These are phyloP conservation scores for Thamnaconus septentrionalis DNA, from an alignment of 2,113 vertebrate species.

Conservation along the genomic window DNA sequence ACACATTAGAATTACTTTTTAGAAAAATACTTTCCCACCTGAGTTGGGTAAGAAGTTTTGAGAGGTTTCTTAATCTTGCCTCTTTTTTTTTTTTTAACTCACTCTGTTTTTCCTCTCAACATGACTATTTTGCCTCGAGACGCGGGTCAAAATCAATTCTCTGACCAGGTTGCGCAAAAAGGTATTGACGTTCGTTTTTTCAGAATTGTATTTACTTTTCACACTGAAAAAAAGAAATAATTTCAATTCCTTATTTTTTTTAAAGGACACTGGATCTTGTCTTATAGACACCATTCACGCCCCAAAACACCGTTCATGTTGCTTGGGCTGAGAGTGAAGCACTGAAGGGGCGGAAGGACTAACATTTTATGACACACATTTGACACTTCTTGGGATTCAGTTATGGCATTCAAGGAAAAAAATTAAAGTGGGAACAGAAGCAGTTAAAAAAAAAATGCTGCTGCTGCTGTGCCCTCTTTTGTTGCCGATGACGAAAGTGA, in stretches of 20 bases:
- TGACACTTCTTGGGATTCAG: no score
- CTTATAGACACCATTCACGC: no score
- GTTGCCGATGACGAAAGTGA: slow-evolving; percentile 36
- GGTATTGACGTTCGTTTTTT: no score
- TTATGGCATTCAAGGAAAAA: slow-evolving; percentile 1
- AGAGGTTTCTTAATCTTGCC: slow-evolving; percentile 25
- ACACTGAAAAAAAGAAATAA: no score
- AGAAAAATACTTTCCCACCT: slow-evolving; percentile 1
- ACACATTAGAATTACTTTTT: slow-evolving; percentile 24
- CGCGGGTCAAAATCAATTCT: slow-evolving; percentile 7
- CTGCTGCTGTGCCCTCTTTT: slow-evolving; percentile 26
- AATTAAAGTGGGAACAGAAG: slow-evolving; percentile 29
- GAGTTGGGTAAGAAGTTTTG: slow-evolving; percentile 13
- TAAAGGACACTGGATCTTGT: no score
- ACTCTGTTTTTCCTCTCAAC: neutral
- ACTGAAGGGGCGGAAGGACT: no score
- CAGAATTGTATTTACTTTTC: no score
- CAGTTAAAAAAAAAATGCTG: slow-evolving; percentile 21
- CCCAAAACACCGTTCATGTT: no score
- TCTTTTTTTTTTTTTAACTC: slow-evolving; percentile 7
- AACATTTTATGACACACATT: no score
- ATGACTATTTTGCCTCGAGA: slow-evolving; percentile 1
- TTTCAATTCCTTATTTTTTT: no score
- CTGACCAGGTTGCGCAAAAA: no score
- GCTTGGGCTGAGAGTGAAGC: no score